Evolutionary conservation across 2,113 vertebrate species (phyloP).

Genomic region (Chloebia gouldiae): DNA sequence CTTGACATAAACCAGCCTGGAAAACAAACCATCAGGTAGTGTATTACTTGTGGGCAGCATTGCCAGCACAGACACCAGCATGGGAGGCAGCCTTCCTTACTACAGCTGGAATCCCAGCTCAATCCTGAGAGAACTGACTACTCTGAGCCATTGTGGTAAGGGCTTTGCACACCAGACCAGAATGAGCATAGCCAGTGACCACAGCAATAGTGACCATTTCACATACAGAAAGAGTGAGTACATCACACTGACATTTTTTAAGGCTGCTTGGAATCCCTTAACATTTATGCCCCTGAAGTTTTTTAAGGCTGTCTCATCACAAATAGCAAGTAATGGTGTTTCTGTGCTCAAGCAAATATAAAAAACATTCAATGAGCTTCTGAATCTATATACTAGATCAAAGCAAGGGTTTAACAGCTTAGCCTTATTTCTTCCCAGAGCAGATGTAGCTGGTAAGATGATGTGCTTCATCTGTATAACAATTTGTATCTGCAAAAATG

Average conservation of each 20-base stretch:
- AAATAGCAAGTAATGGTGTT: not conserved
- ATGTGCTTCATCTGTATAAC: not conserved
- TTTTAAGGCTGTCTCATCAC: not conserved
- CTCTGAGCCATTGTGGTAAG: not conserved
- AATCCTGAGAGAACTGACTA: not conserved
- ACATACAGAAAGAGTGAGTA: not conserved
- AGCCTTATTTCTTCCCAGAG: not conserved
- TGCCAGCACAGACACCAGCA: not conserved
- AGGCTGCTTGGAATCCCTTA: not conserved
- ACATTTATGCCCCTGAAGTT: not conserved
- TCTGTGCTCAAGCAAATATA: not conserved
- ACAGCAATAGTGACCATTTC: not conserved
- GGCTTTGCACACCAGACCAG: not conserved
- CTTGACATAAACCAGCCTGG: not conserved
- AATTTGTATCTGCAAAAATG: not conserved
- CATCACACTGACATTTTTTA: not conserved
- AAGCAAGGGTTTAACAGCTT: not conserved
- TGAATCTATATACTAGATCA: not conserved
- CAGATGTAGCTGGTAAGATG: not conserved
- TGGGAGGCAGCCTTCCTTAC: not conserved
- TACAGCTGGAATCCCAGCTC: not conserved
- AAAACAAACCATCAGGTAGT: not conserved
- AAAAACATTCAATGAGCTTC: not conserved
- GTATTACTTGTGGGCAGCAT: not conserved
- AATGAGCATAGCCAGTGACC: not conserved